Base-by-base conservation (phyloP, 2,797 vertebrate genomes). In the Hafferia zeledoni region DNA sequence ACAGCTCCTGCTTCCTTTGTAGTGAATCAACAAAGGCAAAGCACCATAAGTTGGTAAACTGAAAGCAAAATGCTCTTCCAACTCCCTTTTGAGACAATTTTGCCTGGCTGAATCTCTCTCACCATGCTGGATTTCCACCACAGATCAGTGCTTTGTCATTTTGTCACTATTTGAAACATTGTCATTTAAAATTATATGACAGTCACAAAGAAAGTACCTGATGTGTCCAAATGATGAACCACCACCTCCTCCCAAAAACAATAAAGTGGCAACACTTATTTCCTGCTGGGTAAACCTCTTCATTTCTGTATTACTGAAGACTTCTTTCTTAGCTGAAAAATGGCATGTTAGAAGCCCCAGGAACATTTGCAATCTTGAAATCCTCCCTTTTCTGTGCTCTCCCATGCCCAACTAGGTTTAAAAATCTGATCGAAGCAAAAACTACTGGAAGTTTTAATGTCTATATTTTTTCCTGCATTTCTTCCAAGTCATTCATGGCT, bases 171-270 rank as follows among this genome's bases (percentile, higher is more conserved):
- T 63, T 63, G 49, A 95, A 94, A 83, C 28, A 86, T 9, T 71
- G 67, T 28, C 55, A 83, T 67, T 93, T 90, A 82, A 94, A 96
- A 95, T 93, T 75, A 77, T 24, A 56, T 2, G 2, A 83, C 31
- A 94, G 41, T 72, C 37, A 55, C 67, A 76, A 64, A 70, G 28
- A 55, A 96, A 95, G 46, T 65, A 79, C 55, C 83, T 84, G 59
- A 88, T 79, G 76, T 89, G 86, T 96, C 86, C 91, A 90, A 94
- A 92, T 87, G 77, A 96, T 94, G 60, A 96, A 94, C 94, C 28
- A 60, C 35, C 47, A 57, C n/a, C 91, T 50, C 59, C 78, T 92
- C 90, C 52, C 89, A 69, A 79, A 97, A 89, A 41, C 81, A 89
- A 76, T 89, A 53, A 89, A 89, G 64, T 25, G 57, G 65, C 39